Evolutionary conservation across 2,888 invertebrate genomes (phyloP).

Genomic region (Clivina fossor): DNA sequence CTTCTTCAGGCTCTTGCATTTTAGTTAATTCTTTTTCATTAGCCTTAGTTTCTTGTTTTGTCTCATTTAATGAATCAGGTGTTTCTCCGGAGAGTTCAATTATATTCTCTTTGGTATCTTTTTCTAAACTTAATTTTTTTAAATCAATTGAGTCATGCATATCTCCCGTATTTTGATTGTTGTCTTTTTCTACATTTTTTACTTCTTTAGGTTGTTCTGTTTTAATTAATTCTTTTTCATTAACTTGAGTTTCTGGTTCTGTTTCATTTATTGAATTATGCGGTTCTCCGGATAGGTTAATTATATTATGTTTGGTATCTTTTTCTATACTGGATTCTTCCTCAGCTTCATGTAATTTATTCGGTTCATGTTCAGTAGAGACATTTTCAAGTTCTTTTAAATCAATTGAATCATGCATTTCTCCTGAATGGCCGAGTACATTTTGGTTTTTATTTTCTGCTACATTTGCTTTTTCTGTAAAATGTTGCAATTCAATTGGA

Average conservation of each 20-base stretch:
- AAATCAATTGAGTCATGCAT: conserved; percentile 2
- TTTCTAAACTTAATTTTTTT: conserved; percentile 3
- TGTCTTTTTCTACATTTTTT: conserved; percentile 5
- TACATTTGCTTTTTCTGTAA: too few relatives aligned
- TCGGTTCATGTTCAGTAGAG: too few relatives aligned
- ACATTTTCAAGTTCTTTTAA: too few relatives aligned
- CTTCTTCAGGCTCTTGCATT: neutral
- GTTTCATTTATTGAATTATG: too few relatives aligned
- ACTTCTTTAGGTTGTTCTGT: conserved; percentile 11
- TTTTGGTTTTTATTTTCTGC: too few relatives aligned
- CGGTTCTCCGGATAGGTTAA: conserved; percentile 20
- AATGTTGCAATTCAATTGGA: too few relatives aligned
- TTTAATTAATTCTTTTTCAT: conserved; percentile 10
- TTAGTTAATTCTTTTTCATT: conserved; percentile 5
- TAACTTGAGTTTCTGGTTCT: conserved; percentile 10
- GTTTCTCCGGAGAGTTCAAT: conserved; percentile 1
- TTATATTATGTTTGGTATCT: conserved; percentile 13
- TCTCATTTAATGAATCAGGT: neutral
- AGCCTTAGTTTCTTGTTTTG: neutral
- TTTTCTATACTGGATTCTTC: conserved; percentile 18
- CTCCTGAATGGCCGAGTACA: too few relatives aligned
- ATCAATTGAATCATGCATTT: too few relatives aligned
- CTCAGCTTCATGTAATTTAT: neutral
- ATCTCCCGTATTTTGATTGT: conserved; percentile 10
- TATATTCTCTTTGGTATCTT: neutral